Conservation (phyloP, 2,888 invertebrate species). For the Pandemis heparana region DNA sequence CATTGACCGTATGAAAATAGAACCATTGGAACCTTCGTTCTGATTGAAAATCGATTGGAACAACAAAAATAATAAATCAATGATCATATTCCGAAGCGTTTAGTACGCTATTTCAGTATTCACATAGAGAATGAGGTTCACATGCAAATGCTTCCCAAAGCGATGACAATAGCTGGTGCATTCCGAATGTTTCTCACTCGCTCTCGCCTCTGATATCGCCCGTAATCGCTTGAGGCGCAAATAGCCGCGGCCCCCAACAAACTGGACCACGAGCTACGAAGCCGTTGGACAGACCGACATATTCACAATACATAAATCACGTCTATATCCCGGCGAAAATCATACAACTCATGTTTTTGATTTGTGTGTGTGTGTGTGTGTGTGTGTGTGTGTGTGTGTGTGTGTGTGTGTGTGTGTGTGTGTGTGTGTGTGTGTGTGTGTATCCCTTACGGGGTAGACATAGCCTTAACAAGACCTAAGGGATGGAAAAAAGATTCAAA, state of each 20-base stretch:
- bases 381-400: too few species aligned
- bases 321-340: too few species aligned
- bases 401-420: too few species aligned
- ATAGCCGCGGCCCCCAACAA: conserved; percentile 78
- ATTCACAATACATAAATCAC: neutral
- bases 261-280: conserved; percentile 52
- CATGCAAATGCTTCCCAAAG: neutral
- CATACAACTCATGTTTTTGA: too few species aligned
- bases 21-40: neutral
- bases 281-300: neutral
- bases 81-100: neutral
- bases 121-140: neutral
- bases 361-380: too few species aligned
- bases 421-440: too few species aligned
- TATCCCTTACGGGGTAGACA: too few species aligned
- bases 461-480: too few species aligned
- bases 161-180: conserved; percentile 22
- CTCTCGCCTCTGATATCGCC: conserved; percentile 26
- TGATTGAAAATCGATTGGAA: neutral
- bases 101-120: too few species aligned
- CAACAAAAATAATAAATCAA: neutral
- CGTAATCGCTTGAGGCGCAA: conserved; percentile 51
- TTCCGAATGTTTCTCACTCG: conserved; percentile 8
- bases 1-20: too few species aligned
- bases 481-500: too few species aligned